Evolutionary conservation across 2,113 vertebrate species (phyloP).

Genomic region (Callorhinus ursinus): DNA sequence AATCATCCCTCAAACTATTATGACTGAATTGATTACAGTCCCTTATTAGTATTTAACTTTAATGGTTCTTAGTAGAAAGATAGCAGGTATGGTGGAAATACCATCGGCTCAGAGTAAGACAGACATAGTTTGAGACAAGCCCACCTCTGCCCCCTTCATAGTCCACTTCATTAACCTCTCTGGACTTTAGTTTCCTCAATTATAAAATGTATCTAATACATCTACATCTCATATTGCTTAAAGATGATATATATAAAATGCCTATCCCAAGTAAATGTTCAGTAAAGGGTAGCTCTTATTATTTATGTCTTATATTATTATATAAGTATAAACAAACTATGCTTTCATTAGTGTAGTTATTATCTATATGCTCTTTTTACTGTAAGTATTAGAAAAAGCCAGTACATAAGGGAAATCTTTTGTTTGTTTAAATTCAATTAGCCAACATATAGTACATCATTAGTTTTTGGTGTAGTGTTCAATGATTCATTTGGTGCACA

Average conservation of each 20-base stretch:
- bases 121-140: neutral
- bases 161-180: neutral
- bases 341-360: constrained; percentile 9
- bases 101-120: neutral
- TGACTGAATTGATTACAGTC: neutral
- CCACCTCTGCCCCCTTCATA: neutral
- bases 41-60: constrained; percentile 29
- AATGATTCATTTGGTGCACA: neutral
- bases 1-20: neutral
- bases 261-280: neutral
- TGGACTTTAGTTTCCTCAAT: neutral
- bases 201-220: neutral
- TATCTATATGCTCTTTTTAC: neutral
- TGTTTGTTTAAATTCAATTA: too few species aligned
- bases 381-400: neutral
- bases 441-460: too few species aligned
- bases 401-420: neutral
- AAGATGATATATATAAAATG: neutral
- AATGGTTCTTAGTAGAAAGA: neutral
- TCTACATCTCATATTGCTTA: neutral
- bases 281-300: constrained; percentile 24
- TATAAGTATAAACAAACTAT: neutral
- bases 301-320: neutral
- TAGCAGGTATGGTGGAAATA: neutral
- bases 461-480: too few species aligned